These are phyloP conservation scores for Herpetotheres cachinnans DNA, from an alignment of 2,113 vertebrate species.

Conservation along the genomic window DNA sequence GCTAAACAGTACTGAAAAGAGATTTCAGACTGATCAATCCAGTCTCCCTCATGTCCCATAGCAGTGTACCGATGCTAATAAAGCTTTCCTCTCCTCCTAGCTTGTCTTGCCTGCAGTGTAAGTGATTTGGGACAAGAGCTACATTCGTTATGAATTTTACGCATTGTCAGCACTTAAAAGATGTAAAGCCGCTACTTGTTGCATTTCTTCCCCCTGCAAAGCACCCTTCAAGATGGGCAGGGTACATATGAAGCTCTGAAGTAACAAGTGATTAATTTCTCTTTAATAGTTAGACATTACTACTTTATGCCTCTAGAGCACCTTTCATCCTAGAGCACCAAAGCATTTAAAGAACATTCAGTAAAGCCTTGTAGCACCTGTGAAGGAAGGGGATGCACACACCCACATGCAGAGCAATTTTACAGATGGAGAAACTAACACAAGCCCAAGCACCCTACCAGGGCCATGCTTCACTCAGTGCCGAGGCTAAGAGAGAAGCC, in stretches of 20 bases:
- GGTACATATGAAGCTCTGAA: background rate
- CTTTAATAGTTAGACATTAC: background rate
- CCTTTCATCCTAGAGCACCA: background rate
- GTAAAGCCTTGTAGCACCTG: background rate
- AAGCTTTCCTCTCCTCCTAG: background rate
- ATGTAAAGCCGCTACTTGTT: background rate
- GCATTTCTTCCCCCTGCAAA: background rate
- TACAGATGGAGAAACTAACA: background rate
- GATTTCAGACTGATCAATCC: conserved; percentile 3
- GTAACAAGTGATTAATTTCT: background rate
- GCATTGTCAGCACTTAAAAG: background rate
- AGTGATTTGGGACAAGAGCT: background rate
- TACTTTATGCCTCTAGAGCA: background rate
- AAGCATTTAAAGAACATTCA: background rate
- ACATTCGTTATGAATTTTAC: background rate
- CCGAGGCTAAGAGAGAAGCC: background rate
- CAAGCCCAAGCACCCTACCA: background rate
- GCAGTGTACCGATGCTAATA: background rate
- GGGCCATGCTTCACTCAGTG: background rate
- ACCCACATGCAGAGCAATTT: background rate
- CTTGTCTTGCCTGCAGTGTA: background rate
- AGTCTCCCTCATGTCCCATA: background rate
- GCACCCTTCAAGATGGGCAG: background rate
- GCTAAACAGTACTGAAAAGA: conserved; percentile 29
- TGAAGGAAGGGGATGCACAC: background rate